Evolutionary conservation across 1,140 invertebrate genomes (phyloP).

Genomic region (Pseudomyrmex pallidus): DNA sequence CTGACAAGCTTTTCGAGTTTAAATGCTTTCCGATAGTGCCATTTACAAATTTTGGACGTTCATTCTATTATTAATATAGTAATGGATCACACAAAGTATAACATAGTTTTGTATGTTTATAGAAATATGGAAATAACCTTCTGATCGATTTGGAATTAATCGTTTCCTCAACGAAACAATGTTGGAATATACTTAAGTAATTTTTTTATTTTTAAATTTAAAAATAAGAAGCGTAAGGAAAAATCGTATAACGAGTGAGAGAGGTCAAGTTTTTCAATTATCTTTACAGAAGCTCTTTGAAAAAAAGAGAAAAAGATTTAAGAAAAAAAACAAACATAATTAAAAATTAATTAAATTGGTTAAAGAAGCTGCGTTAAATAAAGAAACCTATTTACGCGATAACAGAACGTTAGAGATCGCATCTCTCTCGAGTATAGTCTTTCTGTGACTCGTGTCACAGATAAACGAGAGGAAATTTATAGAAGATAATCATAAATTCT

Average conservation of each 20-base stretch:
- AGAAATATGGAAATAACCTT: not conserved
- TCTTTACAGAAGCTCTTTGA: no score
- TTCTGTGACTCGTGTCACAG: not conserved
- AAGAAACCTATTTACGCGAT: no score
- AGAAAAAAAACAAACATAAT: no score
- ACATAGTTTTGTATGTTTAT: not conserved
- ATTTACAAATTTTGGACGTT: not conserved
- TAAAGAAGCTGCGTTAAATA: no score
- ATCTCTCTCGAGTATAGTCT: not conserved
- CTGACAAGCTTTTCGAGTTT: not conserved
- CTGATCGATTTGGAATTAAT: not conserved
- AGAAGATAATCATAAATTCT: conserved; percentile 14
- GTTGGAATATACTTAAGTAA: no score
- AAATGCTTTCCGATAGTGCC: not conserved
- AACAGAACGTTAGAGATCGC: not conserved
- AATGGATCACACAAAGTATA: not conserved
- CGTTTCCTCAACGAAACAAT: not conserved
- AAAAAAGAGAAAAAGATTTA: no score
- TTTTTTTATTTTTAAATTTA: not conserved
- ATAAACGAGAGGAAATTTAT: not conserved
- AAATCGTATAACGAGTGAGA: not conserved
- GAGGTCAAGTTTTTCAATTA: no score
- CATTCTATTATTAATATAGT: not conserved
- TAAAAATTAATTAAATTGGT: no score
- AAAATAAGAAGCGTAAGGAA: conserved; percentile 1